Evolutionary conservation across 2,797 vertebrate genomes (phyloP).

Genomic region (Tamandua tetradactyla): DNA sequence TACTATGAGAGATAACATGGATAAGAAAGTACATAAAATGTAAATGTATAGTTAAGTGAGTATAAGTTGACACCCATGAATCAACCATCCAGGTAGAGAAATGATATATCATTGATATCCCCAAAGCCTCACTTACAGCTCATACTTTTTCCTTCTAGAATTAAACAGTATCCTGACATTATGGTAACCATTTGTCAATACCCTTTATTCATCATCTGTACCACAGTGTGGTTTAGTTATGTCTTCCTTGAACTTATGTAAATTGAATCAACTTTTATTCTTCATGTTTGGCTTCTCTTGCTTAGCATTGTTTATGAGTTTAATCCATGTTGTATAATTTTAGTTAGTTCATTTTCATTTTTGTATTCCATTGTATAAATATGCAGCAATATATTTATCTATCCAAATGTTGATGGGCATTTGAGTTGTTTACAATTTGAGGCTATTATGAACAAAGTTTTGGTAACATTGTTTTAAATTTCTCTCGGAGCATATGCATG

Average conservation of each 20-base stretch:
- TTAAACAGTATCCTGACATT: not conserved
- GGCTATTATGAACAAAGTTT: not conserved
- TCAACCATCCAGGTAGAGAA: not conserved
- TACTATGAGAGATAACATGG: not conserved
- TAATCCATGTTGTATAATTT: rapidly evolving
- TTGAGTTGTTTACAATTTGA: not conserved
- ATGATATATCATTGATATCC: not conserved
- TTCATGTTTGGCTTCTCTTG: not conserved
- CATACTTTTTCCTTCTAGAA: not conserved
- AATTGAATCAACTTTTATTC: not conserved
- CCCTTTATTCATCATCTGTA: not conserved
- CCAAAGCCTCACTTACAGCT: not conserved
- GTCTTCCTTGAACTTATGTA: not conserved
- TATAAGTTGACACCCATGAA: not conserved
- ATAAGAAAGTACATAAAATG: not conserved
- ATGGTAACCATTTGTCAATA: not conserved
- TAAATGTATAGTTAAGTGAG: not conserved
- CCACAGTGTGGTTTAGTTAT: not conserved
- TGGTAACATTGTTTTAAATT: not conserved
- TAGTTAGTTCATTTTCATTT: not conserved
- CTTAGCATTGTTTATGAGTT: not conserved
- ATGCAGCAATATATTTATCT: not conserved
- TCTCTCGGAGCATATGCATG: not conserved
- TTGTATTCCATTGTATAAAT: not conserved
- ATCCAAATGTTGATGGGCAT: not conserved